These are phyloP conservation scores for Metopolophium dirhodum DNA, from an alignment of 1,140 invertebrate species.

Conservation along the genomic window DNA sequence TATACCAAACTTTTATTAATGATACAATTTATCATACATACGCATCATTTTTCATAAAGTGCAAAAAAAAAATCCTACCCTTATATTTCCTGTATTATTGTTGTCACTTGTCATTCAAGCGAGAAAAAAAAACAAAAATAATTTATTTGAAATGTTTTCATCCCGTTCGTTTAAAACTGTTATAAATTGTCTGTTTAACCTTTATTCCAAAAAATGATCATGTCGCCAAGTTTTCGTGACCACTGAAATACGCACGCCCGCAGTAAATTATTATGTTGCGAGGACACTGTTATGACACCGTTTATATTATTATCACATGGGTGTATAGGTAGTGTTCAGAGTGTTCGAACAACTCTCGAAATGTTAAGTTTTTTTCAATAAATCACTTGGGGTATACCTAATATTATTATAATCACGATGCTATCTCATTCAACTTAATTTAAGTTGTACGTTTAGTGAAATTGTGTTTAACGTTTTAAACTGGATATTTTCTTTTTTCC, in stretches of 20 bases:
- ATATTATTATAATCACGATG: background rate
- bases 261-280: background rate
- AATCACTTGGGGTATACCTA: background rate
- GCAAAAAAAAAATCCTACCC: background rate
- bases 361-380: background rate
- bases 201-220: background rate
- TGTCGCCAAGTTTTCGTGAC: background rate
- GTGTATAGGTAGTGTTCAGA: background rate
- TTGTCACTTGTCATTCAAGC: constrained; percentile 4
- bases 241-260: background rate
- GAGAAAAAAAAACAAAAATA: background rate
- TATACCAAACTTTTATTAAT: constrained; percentile 6
- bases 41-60: background rate
- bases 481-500: background rate
- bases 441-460: too few relatives aligned
- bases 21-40: background rate
- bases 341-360: background rate
- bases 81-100: constrained; percentile 12
- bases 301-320: background rate
- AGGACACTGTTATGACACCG: background rate
- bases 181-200: constrained; percentile 3
- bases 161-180: background rate
- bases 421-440: background rate
- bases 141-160: constrained; percentile 4
- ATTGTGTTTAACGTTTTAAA: background rate